These are phyloP conservation scores for Ganaspis sp. DNA, from an alignment of 1,140 invertebrate species.

Conservation along the genomic window DNA sequence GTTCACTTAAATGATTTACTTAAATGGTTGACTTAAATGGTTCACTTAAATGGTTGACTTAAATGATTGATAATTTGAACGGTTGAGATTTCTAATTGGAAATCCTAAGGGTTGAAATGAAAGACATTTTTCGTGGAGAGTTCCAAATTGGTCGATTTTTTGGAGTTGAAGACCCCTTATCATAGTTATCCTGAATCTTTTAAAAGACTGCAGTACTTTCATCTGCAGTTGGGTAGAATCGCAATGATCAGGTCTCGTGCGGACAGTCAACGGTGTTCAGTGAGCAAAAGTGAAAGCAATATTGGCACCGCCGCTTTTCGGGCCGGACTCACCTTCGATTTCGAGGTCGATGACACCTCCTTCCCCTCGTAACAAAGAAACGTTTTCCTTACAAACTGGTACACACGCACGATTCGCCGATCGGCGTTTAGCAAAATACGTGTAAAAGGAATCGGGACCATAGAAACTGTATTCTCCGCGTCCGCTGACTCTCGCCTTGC, in stretches of 20 bases:
- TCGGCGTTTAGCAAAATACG: conserved; percentile 10
- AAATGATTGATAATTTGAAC: too few species aligned
- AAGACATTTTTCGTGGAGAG: too few species aligned
- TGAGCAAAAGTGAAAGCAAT: conserved; percentile 74
- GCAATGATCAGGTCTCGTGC: conserved; percentile 39
- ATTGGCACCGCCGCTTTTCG: conserved; percentile 64
- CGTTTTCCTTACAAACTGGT: conserved; percentile 23
- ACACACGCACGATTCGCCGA: conserved; percentile 24
- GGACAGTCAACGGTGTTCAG: conserved; percentile 58
- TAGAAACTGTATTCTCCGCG: conserved; percentile 36
- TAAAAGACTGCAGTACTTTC: conserved; percentile 3
- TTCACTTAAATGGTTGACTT: too few species aligned
- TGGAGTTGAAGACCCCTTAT: too few species aligned
- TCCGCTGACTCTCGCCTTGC: conserved; percentile 18
- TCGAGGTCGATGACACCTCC: conserved; percentile 69
- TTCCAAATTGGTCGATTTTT: too few species aligned
- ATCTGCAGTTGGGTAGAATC: conserved; percentile 18
- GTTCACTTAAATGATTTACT: too few species aligned
- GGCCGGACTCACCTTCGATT: conserved; percentile 64
- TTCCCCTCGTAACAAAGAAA: conserved; percentile 59
- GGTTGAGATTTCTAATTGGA: too few species aligned
- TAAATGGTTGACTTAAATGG: too few species aligned
- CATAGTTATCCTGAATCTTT: background rate
- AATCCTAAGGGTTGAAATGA: too few species aligned
- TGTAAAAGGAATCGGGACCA: conserved; percentile 19